Conservation (phyloP, 2,113 vertebrate genomes). For the Odocoileus hemionus region DNA sequence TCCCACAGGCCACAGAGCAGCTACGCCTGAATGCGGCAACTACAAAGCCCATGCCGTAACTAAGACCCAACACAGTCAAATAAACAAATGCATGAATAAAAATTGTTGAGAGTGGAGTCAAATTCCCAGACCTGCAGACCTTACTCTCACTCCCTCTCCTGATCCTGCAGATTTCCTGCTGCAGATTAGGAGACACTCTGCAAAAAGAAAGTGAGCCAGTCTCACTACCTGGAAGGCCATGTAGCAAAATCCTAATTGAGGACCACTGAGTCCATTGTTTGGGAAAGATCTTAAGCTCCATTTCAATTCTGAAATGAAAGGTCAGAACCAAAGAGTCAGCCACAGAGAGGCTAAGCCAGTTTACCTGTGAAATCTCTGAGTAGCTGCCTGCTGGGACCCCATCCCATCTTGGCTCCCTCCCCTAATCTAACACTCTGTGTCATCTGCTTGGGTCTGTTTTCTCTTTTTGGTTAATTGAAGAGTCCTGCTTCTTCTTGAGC, state of each 20-base stretch:
- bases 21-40: neutral
- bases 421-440: neutral
- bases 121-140: no score
- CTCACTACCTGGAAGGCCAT: neutral
- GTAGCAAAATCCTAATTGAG: neutral
- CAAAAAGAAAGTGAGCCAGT: neutral
- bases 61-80: neutral
- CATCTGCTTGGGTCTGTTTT: neutral
- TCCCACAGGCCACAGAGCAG: neutral
- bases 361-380: constrained; percentile 29
- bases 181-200: neutral
- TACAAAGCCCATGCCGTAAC: neutral
- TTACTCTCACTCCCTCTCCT: neutral
- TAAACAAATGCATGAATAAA: neutral
- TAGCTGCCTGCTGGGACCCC: neutral
- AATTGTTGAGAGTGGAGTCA: neutral
- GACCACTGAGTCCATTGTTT: neutral
- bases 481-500: neutral
- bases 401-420: neutral
- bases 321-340: constrained; percentile 34
- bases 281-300: neutral
- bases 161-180: neutral
- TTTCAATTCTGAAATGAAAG: neutral
- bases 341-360: neutral
- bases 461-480: neutral